These are phyloP conservation scores for Megaceryle alcyon DNA, from an alignment of 2,797 vertebrate species.

Conservation along the genomic window DNA sequence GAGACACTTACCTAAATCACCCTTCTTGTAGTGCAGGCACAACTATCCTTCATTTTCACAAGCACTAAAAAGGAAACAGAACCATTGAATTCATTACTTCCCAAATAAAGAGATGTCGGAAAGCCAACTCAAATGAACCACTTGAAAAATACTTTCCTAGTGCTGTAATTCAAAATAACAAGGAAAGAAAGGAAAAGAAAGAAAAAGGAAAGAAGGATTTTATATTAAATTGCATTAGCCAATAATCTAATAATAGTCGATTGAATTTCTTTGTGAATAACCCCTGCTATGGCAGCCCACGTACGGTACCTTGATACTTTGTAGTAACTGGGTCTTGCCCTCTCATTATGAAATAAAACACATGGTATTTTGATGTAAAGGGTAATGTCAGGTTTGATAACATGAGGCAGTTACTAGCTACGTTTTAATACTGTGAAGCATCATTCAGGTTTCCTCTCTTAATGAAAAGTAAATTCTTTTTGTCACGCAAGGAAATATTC, in stretches of 20 bases:
- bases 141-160: slow-evolving; percentile 38
- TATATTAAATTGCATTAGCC: neutral
- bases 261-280: slow-evolving; percentile 7
- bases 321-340: neutral
- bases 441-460: neutral
- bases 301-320: neutral
- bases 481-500: neutral
- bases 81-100: slow-evolving; percentile 22
- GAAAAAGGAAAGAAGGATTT: neutral
- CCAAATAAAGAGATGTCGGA: slow-evolving; percentile 15
- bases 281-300: neutral
- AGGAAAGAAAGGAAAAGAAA: neutral
- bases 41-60: slow-evolving; percentile 57
- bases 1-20: slow-evolving; percentile 55
- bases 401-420: neutral
- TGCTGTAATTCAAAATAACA: slow-evolving; percentile 28
- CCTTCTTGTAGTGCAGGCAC: slow-evolving; percentile 18
- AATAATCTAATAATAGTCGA: slow-evolving; percentile 3
- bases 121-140: slow-evolving; percentile 26
- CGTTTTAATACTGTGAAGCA: neutral
- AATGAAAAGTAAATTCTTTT: neutral
- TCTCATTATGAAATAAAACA: slow-evolving; percentile 33
- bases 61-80: slow-evolving; percentile 44
- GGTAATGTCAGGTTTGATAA: slow-evolving; percentile 39
- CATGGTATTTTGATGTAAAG: neutral